These are phyloP conservation scores for Silurus meridionalis DNA, from an alignment of 2,113 vertebrate genomes.

Conservation along the genomic window DNA sequence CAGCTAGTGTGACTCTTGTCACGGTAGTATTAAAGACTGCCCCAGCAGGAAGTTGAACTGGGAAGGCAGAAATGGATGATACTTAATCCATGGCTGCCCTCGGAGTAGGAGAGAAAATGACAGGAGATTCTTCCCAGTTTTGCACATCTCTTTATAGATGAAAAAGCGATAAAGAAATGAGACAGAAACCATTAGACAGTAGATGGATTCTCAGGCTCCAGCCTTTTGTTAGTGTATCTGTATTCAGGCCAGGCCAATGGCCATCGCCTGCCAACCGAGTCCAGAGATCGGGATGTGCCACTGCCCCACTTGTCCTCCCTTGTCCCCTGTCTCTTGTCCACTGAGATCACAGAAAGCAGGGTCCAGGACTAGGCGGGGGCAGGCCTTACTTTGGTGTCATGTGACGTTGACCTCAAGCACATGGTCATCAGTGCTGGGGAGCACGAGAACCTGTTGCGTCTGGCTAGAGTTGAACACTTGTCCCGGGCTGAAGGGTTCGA, in stretches of 20 bases:
- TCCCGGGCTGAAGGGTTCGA: slow-evolving; percentile 85
- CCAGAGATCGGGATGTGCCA: not conserved
- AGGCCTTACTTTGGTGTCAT: slow-evolving; percentile 72
- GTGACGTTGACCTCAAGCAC: slow-evolving; percentile 94
- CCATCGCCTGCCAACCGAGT: slow-evolving; percentile 28
- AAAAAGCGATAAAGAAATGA: slow-evolving; percentile 15
- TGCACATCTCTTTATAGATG: not conserved
- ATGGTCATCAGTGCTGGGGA: slow-evolving; percentile 90
- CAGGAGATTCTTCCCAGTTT: slow-evolving; percentile 9
- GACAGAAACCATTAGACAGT: slow-evolving; percentile 28
- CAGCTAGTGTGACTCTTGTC: slow-evolving; percentile 12
- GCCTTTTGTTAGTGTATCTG: slow-evolving; percentile 32
- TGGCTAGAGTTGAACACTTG: slow-evolving; percentile 91
- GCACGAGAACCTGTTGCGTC: slow-evolving; percentile 84
- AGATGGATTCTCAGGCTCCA: slow-evolving; percentile 44
- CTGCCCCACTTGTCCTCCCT: not conserved
- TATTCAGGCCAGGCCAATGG: slow-evolving; percentile 17
- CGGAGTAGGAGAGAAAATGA: not conserved
- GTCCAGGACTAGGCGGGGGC: slow-evolving; percentile 32
- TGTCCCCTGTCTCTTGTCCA: slow-evolving; percentile 16
- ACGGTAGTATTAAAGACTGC: slow-evolving; percentile 18
- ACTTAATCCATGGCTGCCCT: slow-evolving; percentile 50
- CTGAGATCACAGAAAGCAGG: slow-evolving; percentile 36
- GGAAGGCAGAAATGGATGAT: slow-evolving; percentile 49
- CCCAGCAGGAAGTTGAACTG: not conserved